Conservation (phyloP, 2,888 invertebrate genomes). For the Baronia brevicornis region DNA sequence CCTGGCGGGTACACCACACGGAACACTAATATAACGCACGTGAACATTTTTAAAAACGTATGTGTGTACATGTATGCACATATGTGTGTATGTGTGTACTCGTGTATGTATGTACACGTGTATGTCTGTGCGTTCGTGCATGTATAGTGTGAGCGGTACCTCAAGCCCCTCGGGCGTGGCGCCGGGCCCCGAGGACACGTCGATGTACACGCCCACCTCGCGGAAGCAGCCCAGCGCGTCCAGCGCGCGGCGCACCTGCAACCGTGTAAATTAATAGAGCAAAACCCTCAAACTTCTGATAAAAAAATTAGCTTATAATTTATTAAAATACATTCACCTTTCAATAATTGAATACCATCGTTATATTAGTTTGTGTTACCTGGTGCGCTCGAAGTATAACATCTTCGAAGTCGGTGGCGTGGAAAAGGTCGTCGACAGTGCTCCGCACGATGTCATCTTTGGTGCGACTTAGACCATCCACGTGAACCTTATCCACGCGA, state of each 20-base stretch:
- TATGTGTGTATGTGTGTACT: too few species aligned
- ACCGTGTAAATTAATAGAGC: constrained; percentile 27
- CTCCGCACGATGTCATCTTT: constrained; percentile 90
- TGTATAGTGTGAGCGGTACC: constrained; percentile 49
- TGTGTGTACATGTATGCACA: too few species aligned
- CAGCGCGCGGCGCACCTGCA: constrained; percentile 82
- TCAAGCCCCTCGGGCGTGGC: constrained; percentile 88
- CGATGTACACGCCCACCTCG: constrained; percentile 89
- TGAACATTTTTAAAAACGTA: too few species aligned
- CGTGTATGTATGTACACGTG: not conserved
- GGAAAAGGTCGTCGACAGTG: constrained; percentile 88
- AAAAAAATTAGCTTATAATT: too few species aligned
- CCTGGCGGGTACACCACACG: constrained; percentile 55
- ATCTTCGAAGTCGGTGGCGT: constrained; percentile 89
- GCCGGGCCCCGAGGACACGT: constrained; percentile 86
- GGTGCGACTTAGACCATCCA: constrained; percentile 90
- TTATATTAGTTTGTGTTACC: constrained; percentile 40
- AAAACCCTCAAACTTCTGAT: too few species aligned
- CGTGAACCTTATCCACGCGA: constrained; percentile 88
- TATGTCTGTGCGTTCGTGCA: not conserved
- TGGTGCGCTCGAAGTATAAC: constrained; percentile 81
- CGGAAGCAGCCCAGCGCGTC: constrained; percentile 93
- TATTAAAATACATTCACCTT: too few species aligned
- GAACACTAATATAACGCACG: too few species aligned
- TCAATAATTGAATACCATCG: too few species aligned